Conservation (phyloP, 1,140 invertebrate species). For the Ridgeia piscesae region DNA sequence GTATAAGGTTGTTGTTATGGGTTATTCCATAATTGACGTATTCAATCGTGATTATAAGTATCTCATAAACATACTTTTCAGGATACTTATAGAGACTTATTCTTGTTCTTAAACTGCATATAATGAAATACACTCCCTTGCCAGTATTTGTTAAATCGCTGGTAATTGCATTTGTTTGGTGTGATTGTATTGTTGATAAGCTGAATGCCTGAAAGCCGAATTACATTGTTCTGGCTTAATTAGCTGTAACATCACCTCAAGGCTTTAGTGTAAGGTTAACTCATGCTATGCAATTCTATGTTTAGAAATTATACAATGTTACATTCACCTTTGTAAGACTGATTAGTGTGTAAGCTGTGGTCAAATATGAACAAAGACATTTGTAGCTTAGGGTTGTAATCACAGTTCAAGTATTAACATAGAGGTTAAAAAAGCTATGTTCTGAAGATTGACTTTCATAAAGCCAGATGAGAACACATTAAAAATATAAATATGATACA, state of each 20-base stretch:
- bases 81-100: not conserved
- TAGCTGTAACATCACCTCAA: not conserved
- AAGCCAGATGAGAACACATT: not conserved
- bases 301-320: not conserved
- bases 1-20: not conserved
- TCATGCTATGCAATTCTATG: not conserved
- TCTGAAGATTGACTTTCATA: not conserved
- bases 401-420: not conserved
- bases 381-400: not conserved
- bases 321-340: not conserved
- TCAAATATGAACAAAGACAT: not conserved
- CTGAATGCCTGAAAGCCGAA: not conserved
- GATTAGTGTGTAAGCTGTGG: not conserved
- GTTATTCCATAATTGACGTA: not conserved
- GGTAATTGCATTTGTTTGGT: not conserved
- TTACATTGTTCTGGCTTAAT: not conserved
- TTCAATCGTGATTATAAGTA: not conserved
- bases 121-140: not conserved
- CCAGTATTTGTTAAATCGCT: not conserved
- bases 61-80: not conserved
- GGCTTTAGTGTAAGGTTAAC: not conserved
- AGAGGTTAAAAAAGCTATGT: not conserved
- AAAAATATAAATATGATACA: not conserved
- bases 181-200: not conserved
- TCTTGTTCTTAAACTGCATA: not conserved